These are phyloP conservation scores for Ammodytes dubius DNA, from an alignment of 2,113 vertebrate genomes.

Conservation along the genomic window DNA sequence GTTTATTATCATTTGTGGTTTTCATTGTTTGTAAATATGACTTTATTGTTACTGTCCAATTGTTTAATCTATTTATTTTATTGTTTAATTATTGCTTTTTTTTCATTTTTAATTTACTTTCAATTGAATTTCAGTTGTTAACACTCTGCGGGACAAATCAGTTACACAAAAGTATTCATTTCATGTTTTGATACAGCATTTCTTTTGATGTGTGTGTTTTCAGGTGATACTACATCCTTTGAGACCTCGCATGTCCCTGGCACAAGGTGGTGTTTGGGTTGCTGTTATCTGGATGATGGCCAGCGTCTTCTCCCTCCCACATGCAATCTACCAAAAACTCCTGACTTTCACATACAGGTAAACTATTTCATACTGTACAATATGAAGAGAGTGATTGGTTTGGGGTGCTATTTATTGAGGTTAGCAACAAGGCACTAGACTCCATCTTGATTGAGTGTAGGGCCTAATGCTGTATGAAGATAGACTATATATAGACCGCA, in stretches of 20 bases:
- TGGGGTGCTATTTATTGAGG: not conserved
- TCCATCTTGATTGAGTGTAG: not conserved
- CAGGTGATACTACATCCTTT: slow-evolving; percentile 94
- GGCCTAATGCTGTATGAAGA: too few relatives aligned
- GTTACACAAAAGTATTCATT: not conserved
- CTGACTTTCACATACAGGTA: slow-evolving; percentile 88
- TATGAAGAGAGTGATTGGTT: not conserved
- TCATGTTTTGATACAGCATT: not conserved
- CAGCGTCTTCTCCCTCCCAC: slow-evolving; percentile 93
- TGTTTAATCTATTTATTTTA: too few relatives aligned
- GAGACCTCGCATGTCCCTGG: slow-evolving; percentile 89
- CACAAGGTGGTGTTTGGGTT: slow-evolving; percentile 87
- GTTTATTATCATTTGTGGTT: too few relatives aligned
- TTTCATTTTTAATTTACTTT: too few relatives aligned
- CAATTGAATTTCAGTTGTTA: too few relatives aligned
- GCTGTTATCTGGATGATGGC: slow-evolving; percentile 93
- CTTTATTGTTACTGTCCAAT: too few relatives aligned
- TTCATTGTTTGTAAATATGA: too few relatives aligned
- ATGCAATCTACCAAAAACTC: slow-evolving; percentile 95
- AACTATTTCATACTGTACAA: slow-evolving; percentile 4
- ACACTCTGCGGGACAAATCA: too few relatives aligned
- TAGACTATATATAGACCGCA: too few relatives aligned
- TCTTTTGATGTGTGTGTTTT: not conserved
- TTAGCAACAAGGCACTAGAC: not conserved
- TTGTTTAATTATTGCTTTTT: too few relatives aligned